These are phyloP conservation scores for Thelaira solivaga DNA, from an alignment of 2,888 invertebrate genomes.

Conservation along the genomic window DNA sequence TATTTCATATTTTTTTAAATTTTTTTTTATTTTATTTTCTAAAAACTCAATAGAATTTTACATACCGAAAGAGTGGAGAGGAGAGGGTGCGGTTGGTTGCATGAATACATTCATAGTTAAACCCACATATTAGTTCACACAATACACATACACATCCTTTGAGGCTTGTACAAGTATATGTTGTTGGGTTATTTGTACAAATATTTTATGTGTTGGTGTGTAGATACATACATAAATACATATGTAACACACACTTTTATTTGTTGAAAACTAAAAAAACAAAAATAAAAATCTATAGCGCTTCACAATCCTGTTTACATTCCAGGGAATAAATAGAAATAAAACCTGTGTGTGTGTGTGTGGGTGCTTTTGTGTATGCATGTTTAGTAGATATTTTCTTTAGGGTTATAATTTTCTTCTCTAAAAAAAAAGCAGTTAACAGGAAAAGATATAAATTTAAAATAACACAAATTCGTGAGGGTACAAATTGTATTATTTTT, in stretches of 20 bases:
- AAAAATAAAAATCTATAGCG: not conserved
- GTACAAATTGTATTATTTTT: not conserved
- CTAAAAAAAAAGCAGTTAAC: slow-evolving; percentile 8
- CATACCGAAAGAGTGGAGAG: not conserved
- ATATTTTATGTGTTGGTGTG: not conserved
- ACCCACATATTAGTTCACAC: slow-evolving; percentile 2
- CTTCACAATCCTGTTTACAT: not conserved
- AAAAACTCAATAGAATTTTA: slow-evolving; percentile 25
- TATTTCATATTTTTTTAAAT: not conserved
- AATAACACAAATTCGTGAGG: slow-evolving; percentile 10
- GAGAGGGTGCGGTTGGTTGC: not conserved
- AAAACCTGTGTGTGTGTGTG: no score
- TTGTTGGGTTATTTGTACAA: not conserved
- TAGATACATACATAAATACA: not conserved
- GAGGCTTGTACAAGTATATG: not conserved
- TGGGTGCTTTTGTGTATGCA: not conserved
- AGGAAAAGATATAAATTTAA: slow-evolving; percentile 29
- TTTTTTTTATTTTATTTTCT: not conserved
- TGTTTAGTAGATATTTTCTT: no score
- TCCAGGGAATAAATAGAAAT: not conserved
- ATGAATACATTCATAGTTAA: not conserved
- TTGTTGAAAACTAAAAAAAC: not conserved
- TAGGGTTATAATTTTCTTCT: slow-evolving; percentile 23
- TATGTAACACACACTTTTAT: slow-evolving; percentile 32
- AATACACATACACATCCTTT: not conserved